phyloP scores from a whole-genome alignment of 1,140 invertebrate species.

The Drosophila guanche region DNA sequence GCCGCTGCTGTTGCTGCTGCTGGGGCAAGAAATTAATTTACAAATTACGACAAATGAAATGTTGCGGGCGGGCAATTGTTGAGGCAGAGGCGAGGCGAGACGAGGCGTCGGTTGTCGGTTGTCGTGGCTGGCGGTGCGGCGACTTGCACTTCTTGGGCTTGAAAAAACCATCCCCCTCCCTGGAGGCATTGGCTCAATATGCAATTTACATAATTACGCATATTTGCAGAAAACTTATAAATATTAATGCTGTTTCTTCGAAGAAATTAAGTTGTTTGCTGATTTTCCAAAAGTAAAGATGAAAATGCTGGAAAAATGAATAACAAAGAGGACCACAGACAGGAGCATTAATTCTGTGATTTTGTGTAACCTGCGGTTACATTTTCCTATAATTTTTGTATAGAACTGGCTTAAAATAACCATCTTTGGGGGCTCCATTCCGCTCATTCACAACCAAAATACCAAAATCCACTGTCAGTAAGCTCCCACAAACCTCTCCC shows the following conservation, averaged over 20 bases:
- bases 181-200: constrained; percentile 42
- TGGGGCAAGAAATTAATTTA: constrained; percentile 59
- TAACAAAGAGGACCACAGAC: not conserved
- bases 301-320: too few relatives aligned
- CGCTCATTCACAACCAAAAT: too few relatives aligned
- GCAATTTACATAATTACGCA: constrained; percentile 74
- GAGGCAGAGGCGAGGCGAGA: not conserved
- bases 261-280: constrained; percentile 36
- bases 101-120: too few relatives aligned
- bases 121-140: too few relatives aligned
- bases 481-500: too few relatives aligned
- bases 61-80: constrained; percentile 27
- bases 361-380: too few relatives aligned
- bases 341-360: too few relatives aligned
- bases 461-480: too few relatives aligned
- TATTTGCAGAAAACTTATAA: constrained; percentile 66
- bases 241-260: constrained; percentile 58
- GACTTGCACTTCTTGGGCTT: not conserved
- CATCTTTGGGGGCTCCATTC: too few relatives aligned
- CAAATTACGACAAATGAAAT: constrained; percentile 68
- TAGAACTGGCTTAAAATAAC: too few relatives aligned
- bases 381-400: too few relatives aligned
- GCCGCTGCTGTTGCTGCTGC: constrained; percentile 2
- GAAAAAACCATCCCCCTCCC: not conserved
- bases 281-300: constrained; percentile 4